Evolutionary conservation across 2,888 invertebrate genomes (phyloP), one percentile per base, ranked within the genome.

Genomic region (Agrypnus murinus): DNA sequence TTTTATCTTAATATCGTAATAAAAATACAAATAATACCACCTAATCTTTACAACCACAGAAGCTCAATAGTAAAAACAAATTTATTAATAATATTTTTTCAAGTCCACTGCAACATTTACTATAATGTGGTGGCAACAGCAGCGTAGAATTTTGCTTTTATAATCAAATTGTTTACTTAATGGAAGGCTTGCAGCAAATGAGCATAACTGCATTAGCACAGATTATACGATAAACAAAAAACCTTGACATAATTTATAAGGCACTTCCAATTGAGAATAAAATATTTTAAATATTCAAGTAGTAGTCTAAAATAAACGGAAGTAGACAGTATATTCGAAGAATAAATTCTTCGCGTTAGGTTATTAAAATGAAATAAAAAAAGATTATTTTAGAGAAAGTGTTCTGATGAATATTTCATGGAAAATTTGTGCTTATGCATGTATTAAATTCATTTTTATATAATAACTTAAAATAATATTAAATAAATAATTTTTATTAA

Each of bases 51-150:
- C 70, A 70, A 66, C 60, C 70, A 65, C 65, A 66, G 25, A 66
- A 70, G 65, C 65, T 55, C 48, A 59, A n/a, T n/a, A n/a, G 25
- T 45, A 70, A 59, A 58, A 64, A 48, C 36, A 64, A 59, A 65
- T 45, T 32, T 50, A 25, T 25, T 25, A 25, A 25, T 25, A 25
- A 25, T 25, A 3, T 25, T 25, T 14, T 31, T 38, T 55, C 38
- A 48, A 60, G 43, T 58, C 55, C 65, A 53, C 59, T 66, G 70
- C 70, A 59, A 69, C 65, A 69, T 65, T 65, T 69, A 69, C 19
- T 31, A 50, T 50, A 65, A 65, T 59, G 69, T 60, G 55, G 69
- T 60, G 70, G 60, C 70, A 60, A 70, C 57, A 65, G 45, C 36
- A 65, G 59, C 58, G 34, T 65, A 60, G 62, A 38, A 34, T 65